Conservation (phyloP, 1,140 invertebrate genomes). For the Berghia stephanieae region DNA sequence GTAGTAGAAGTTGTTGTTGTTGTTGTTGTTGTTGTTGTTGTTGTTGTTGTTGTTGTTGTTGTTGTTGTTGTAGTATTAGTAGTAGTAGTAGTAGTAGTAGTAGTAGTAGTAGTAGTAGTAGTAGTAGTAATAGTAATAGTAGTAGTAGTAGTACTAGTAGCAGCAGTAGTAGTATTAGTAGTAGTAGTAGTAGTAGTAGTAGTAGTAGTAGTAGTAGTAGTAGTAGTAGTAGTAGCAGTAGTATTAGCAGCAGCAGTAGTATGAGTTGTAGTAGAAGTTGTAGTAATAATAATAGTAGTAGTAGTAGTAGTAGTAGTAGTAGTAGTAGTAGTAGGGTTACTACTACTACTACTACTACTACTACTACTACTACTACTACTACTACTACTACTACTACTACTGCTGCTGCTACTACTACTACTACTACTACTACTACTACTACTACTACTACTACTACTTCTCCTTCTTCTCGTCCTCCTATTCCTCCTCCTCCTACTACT, state of each 20-base stretch:
- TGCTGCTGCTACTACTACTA: background rate
- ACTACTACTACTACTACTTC: background rate
- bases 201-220: too few species aligned
- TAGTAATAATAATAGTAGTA: background rate
- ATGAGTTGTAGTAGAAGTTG: background rate
- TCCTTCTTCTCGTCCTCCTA: background rate
- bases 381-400: background rate
- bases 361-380: background rate
- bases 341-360: too few species aligned
- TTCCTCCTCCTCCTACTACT: background rate
- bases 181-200: too few species aligned
- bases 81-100: too few species aligned
- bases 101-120: too few species aligned
- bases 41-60: too few species aligned
- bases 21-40: too few species aligned
- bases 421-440: background rate
- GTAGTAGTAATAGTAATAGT: too few species aligned
- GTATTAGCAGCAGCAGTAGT: background rate
- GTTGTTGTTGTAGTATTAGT: too few species aligned
- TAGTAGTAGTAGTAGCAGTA: slow-evolving; percentile 17
- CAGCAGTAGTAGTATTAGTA: too few species aligned
- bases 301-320: background rate
- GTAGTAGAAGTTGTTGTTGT: too few species aligned
- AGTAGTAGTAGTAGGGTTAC: background rate
- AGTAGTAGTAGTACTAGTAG: too few species aligned